Evolutionary conservation across 2,113 vertebrate genomes (phyloP), one percentile per base, ranked within the genome.

Genomic region (Seriola aureovittata): DNA sequence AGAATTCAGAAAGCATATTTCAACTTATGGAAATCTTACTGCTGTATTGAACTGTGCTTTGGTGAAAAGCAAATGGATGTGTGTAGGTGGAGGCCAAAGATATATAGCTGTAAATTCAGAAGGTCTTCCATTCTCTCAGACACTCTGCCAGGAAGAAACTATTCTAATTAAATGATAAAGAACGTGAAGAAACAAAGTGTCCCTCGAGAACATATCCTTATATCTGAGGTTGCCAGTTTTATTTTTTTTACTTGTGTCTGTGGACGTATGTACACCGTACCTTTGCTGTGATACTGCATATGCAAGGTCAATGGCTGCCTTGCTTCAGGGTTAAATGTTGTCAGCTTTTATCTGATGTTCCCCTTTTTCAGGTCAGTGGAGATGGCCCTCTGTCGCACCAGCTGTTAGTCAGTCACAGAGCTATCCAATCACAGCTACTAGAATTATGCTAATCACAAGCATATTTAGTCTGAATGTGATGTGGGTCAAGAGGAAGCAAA

Each of bases 21-120:
- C 38, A 64, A 0, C 7, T 42, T 68, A 55, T 80, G 55, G 63
- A 88, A 63, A 57, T 40, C 9, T 12, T 65, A 14, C 32, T 69
- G 50, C 60, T 65, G 48, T 29, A 46, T 59, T 81, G 17, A 63
- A 55, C 71, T 52, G 36, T 55, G 69, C 86, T 81, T 68, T 67
- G 46, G 73, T 80, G 70, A 80, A 75, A 80, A 85, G 66, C 36
- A 66, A 78, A 54, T 78, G 71, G 34, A 78, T 70, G 54, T 73
- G 80, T 66, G 89, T 91, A 75, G 89, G 89, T 58, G 90, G 88
- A 89, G 83, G 83, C 34, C 79, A 82, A 44, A 84, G 68, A n/a
- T 25, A 57, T 76, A 19, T 62, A 75, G 69, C 63, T 60, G 66
- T 25, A 42, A 80, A 70, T 76, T 89, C 81, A 86, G 67, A 64